These are phyloP conservation scores for Ciona savignyi DNA, from an alignment of 23 tunicate species.

Conservation along the genomic window DNA sequence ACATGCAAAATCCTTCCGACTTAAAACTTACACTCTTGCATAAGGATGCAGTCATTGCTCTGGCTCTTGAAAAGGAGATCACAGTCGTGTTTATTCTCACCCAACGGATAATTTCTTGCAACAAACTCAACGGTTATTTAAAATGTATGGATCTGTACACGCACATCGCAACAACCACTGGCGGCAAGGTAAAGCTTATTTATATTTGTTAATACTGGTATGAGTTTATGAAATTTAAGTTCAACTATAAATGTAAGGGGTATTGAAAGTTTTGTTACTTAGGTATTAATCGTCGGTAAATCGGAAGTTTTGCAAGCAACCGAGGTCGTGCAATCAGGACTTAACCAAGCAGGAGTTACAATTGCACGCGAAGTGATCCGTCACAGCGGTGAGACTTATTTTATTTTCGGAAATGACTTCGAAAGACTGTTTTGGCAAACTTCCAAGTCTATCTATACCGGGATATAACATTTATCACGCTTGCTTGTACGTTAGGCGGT, in stretches of 20 bases:
- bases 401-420: no score
- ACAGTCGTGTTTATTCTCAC: constrained; percentile 58
- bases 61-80: constrained; percentile 45
- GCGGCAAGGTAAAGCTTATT: constrained; percentile 70
- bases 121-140: neutral
- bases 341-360: constrained; percentile 49
- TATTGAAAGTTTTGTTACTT: no score
- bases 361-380: no score
- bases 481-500: no score
- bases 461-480: no score
- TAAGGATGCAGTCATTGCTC: constrained; percentile 78
- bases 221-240: neutral
- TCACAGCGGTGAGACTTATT: no score
- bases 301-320: constrained; percentile 43
- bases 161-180: constrained; percentile 59
- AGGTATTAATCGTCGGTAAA: constrained; percentile 44
- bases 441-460: no score
- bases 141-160: constrained; percentile 33
- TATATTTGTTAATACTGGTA: neutral
- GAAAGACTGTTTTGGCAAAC: no score
- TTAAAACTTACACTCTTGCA: no score
- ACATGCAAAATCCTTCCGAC: no score
- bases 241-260: no score
- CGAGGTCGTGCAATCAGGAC: constrained; percentile 40
- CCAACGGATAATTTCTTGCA: constrained; percentile 24